Percentiles rank a stretch among this genome's conserved stretches.
phyloP scores from a whole-genome alignment of 2,888 invertebrate genomes.

The Agonum fuliginosum region DNA sequence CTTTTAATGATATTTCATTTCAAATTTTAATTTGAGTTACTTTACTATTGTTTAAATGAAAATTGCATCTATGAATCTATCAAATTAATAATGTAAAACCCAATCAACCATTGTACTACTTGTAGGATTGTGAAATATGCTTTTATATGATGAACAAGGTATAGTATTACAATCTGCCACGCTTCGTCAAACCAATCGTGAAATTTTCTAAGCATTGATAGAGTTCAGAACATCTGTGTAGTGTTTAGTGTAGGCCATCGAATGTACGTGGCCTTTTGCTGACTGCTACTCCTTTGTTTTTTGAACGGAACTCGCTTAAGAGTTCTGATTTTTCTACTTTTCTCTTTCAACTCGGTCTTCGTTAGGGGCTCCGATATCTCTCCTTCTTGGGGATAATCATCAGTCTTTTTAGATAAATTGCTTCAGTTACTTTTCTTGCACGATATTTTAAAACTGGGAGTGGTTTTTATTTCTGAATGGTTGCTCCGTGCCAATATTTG shows the following conservation, averaged over 20 bases:
- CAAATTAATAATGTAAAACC: no score
- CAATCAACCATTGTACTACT: no score
- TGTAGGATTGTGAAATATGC: no score
- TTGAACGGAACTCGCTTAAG: constrained; percentile 46
- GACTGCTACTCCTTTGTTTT: constrained; percentile 31
- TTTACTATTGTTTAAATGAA: no score
- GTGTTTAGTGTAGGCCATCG: constrained; percentile 7
- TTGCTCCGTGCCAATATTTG: constrained; percentile 31
- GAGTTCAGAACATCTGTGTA: not conserved
- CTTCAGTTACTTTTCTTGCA: constrained; percentile 25
- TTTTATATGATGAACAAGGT: no score
- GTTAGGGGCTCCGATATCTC: constrained; percentile 30
- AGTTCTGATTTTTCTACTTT: constrained; percentile 38
- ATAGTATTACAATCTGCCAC: constrained; percentile 29
- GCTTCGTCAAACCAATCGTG: not conserved
- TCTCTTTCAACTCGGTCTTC: constrained; percentile 38
- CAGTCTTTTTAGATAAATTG: constrained; percentile 46
- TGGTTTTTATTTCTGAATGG: constrained; percentile 30
- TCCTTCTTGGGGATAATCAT: constrained; percentile 40
- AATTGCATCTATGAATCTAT: no score
- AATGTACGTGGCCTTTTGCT: constrained; percentile 30
- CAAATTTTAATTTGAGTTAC: no score
- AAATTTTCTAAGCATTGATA: not conserved
- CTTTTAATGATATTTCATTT: no score
- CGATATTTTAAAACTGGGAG: constrained; percentile 43